These are phyloP conservation scores for Ips nitidus DNA, from an alignment of 1,140 invertebrate genomes.

Conservation along the genomic window DNA sequence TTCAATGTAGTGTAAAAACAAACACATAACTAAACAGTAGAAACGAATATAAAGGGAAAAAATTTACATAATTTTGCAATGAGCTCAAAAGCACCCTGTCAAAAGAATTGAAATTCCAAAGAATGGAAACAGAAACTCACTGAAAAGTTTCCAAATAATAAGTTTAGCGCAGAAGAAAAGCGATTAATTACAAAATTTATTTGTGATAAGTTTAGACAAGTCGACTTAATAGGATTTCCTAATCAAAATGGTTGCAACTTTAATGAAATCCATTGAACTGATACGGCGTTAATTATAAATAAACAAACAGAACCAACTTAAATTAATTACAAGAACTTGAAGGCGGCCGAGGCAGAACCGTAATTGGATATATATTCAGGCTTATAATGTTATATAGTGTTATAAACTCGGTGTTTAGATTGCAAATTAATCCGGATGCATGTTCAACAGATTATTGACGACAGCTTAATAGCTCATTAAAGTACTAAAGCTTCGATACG, in stretches of 20 bases:
- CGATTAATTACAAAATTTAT: slow-evolving; percentile 45
- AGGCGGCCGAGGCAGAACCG: slow-evolving; percentile 20
- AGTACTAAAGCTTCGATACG: neutral
- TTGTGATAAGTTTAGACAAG: slow-evolving; percentile 38
- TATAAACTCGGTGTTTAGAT: slow-evolving; percentile 41
- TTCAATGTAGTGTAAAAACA: no score
- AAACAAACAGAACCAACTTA: slow-evolving; percentile 47
- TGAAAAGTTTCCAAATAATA: slow-evolving; percentile 35
- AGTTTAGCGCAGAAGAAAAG: slow-evolving; percentile 36
- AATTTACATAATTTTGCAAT: no score
- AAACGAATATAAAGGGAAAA: no score
- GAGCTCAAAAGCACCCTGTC: no score
- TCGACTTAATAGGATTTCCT: slow-evolving; percentile 45
- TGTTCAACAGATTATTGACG: slow-evolving; percentile 28
- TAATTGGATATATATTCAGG: slow-evolving; percentile 30
- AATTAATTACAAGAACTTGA: slow-evolving; percentile 44
- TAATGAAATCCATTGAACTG: slow-evolving; percentile 49
- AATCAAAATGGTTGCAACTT: slow-evolving; percentile 47
- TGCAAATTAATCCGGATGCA: slow-evolving; percentile 43
- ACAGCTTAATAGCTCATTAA: slow-evolving; percentile 3
- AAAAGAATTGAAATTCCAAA: slow-evolving; percentile 4
- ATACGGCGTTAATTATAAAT: slow-evolving; percentile 50
- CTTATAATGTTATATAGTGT: slow-evolving; percentile 43
- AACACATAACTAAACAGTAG: no score
- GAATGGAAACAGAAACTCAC: slow-evolving; percentile 16